phyloP scores from a whole-genome alignment of 2,797 vertebrate genomes.

The Lacerta viridis region DNA sequence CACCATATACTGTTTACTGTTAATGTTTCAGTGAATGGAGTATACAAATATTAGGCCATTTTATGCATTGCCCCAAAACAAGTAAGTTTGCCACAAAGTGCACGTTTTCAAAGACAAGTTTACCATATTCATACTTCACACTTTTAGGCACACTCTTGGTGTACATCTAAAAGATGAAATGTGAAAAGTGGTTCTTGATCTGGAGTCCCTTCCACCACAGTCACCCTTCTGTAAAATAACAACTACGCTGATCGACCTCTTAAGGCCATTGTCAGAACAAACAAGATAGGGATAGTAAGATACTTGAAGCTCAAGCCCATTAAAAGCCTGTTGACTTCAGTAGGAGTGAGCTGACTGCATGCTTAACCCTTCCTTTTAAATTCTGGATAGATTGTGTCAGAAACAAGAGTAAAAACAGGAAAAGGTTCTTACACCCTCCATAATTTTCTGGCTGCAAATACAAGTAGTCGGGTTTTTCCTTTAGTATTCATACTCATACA shows the following conservation, averaged over 20 bases:
- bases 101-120: neutral
- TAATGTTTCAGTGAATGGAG: too few species aligned
- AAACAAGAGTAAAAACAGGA: neutral
- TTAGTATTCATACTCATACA: neutral
- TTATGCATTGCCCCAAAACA: neutral
- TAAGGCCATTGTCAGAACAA: neutral
- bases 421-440: neutral
- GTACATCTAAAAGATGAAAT: neutral
- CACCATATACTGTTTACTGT: neutral
- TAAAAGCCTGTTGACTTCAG: neutral
- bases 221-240: neutral
- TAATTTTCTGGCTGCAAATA: neutral
- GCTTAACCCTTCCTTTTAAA: neutral
- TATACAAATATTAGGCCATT: neutral
- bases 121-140: neutral
- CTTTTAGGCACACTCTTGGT: neutral
- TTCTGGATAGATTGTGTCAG: neutral
- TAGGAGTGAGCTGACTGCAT: neutral
- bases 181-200: neutral
- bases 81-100: neutral
- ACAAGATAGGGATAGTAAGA: neutral
- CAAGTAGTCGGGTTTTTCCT: conserved; percentile 28
- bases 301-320: neutral
- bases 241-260: neutral
- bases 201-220: neutral